Percentiles rank a stretch among this genome's conserved stretches.
Conservation (phyloP, 2,113 vertebrate genomes). For the zebrafish (Danio rerio) region GRCz12tu NC_133190.1:30780001-30780500, state of each 20-base stretch:
- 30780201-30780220: neutral
- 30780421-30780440: neutral
- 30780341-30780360: constrained; percentile 21
- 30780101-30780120: constrained; percentile 17
- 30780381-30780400: neutral
- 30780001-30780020: neutral
- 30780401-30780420: neutral
- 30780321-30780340: neutral
- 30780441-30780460: neutral
- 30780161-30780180: constrained; percentile 33
- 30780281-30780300: neutral
- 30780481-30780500: too few species aligned
- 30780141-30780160: neutral
- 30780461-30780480: neutral
- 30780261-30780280: neutral
- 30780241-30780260: neutral
- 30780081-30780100: neutral
- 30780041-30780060: neutral
- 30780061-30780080: neutral
- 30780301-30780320: constrained; percentile 11
- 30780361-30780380: constrained; percentile 1
- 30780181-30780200: constrained; percentile 45
- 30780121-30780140: neutral
- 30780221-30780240: neutral
- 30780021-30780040: neutral